Conservation (phyloP, 2,888 invertebrate genomes). For the Craniophora ligustri region DNA sequence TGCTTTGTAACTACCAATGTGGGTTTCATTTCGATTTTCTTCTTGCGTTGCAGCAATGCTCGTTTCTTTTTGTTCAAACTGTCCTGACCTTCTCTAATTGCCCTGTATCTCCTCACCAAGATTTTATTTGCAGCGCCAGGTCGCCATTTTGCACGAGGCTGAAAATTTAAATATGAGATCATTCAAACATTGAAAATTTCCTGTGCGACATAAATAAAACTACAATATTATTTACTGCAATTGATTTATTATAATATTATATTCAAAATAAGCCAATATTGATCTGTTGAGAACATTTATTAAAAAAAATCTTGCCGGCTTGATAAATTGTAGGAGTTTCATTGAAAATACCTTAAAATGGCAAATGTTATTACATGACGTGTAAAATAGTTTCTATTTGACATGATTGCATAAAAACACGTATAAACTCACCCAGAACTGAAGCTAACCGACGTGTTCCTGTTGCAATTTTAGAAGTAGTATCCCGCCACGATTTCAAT, state of each 20-base stretch:
- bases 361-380: too few species aligned
- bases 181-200: neutral
- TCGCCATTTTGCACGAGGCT: conserved; percentile 81
- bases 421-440: too few species aligned
- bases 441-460: too few species aligned
- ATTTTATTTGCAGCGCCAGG: conserved; percentile 81
- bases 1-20: conserved; percentile 75
- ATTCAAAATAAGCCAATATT: neutral
- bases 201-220: neutral
- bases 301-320: too few species aligned
- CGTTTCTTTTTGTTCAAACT: conserved; percentile 80
- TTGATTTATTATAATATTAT: neutral
- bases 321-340: too few species aligned
- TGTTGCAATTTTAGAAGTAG: too few species aligned
- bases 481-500: too few species aligned
- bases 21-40: conserved; percentile 81
- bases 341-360: too few species aligned
- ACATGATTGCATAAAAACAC: too few species aligned
- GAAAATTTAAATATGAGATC: conserved; percentile 38
- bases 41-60: conserved; percentile 76
- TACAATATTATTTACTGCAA: neutral
- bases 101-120: conserved; percentile 75
- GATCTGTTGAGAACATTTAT: neutral
- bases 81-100: conserved; percentile 75
- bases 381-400: too few species aligned